Evolutionary conservation across 1,140 invertebrate species (phyloP).

Genomic region (Ruditapes philippinarum): DNA sequence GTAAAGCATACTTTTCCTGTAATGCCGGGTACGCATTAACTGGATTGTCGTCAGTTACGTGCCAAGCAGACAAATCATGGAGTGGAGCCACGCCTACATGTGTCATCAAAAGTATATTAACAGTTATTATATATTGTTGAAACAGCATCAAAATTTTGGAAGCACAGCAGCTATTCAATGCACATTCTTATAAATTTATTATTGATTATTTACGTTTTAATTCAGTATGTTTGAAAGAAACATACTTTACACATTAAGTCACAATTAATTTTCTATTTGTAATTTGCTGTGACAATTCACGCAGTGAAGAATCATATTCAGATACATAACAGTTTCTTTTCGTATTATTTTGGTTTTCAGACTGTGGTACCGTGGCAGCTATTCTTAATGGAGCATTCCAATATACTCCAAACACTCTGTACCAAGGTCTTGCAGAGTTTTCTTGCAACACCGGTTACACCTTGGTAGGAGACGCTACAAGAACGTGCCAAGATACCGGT

Average conservation of each 20-base stretch:
- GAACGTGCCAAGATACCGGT: slow-evolving; percentile 8
- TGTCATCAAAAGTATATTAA: slow-evolving; percentile 57
- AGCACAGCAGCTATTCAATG: too few relatives aligned
- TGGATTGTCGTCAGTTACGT: slow-evolving; percentile 26
- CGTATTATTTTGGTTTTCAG: slow-evolving; percentile 30
- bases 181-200: too few relatives aligned
- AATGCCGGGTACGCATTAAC: slow-evolving; percentile 39
- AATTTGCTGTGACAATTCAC: too few relatives aligned
- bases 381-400: background rate
- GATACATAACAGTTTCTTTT: too few relatives aligned
- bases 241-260: too few relatives aligned
- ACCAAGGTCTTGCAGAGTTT: background rate
- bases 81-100: slow-evolving; percentile 36
- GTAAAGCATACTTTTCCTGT: slow-evolving; percentile 52
- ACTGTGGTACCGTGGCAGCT: slow-evolving; percentile 12
- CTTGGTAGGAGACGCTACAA: slow-evolving; percentile 6
- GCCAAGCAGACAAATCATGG: slow-evolving; percentile 33
- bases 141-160: too few relatives aligned
- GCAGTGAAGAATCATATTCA: too few relatives aligned
- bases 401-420: background rate
- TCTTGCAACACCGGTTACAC: slow-evolving; percentile 55
- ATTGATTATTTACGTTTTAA: too few relatives aligned
- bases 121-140: too few relatives aligned
- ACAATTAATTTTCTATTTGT: too few relatives aligned
- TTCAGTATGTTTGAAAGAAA: too few relatives aligned